These are phyloP conservation scores for Xiphorhynchus elegans DNA, from an alignment of 2,113 vertebrate genomes.

Conservation along the genomic window DNA sequence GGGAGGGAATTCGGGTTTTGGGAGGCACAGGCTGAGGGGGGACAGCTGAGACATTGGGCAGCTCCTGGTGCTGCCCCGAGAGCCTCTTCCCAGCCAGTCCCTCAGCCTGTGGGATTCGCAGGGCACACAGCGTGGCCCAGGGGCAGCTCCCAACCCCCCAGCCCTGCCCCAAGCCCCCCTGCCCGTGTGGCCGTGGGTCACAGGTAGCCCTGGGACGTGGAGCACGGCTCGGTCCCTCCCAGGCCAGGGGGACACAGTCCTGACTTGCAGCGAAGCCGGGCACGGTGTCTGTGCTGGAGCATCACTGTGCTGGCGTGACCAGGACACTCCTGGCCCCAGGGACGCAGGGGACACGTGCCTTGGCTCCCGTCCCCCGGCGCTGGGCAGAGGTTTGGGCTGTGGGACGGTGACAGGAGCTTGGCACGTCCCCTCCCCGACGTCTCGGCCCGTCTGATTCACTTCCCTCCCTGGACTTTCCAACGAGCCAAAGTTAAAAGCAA, in stretches of 20 bases:
- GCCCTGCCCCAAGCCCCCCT: accelerated
- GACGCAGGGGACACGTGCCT: accelerated
- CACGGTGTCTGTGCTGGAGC: accelerated
- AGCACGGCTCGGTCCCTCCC: not conserved
- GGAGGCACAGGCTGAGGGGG: not conserved
- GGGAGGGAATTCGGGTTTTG: no score
- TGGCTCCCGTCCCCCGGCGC: accelerated
- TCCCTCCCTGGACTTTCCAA: not conserved
- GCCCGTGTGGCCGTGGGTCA: no score
- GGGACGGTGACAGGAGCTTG: accelerated
- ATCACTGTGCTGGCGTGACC: accelerated
- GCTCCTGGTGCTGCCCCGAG: not conserved
- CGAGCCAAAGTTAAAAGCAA: not conserved
- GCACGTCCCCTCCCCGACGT: accelerated
- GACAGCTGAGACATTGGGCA: no score
- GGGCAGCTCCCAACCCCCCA: not conserved
- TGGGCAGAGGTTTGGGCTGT: accelerated
- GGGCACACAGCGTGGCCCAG: not conserved
- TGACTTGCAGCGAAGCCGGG: no score
- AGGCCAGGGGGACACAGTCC: not conserved
- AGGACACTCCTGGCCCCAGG: accelerated
- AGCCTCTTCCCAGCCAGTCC: not conserved
- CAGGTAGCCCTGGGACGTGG: not conserved
- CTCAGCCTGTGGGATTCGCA: not conserved
- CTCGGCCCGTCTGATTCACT: accelerated